phyloP scores from a whole-genome alignment of 1,140 invertebrate genomes.

The Pygmarrhopalites habei region DNA sequence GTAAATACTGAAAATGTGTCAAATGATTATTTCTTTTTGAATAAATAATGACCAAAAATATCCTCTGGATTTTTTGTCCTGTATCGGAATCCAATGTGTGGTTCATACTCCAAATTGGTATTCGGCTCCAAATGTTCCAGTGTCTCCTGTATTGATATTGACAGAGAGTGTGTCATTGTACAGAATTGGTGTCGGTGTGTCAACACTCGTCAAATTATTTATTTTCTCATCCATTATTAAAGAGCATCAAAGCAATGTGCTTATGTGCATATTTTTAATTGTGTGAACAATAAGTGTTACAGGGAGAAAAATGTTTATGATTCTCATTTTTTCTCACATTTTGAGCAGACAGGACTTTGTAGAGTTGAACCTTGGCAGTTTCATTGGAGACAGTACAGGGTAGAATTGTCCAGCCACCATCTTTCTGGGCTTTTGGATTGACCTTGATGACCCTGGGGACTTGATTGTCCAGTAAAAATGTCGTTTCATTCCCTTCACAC shows the following conservation, averaged over 20 bases:
- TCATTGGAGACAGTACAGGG: slow-evolving; percentile 21
- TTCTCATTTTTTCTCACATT: not conserved
- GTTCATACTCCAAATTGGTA: slow-evolving; percentile 4
- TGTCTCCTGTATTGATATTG: slow-evolving; percentile 2
- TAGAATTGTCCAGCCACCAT: slow-evolving; percentile 21
- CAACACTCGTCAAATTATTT: no score
- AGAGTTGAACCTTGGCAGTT: slow-evolving; percentile 18
- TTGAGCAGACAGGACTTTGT: slow-evolving; percentile 4
- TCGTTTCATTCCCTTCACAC: slow-evolving; percentile 4
- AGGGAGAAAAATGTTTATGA: no score
- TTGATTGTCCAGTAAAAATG: slow-evolving; percentile 21
- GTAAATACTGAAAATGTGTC: no score
- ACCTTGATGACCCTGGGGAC: slow-evolving; percentile 4
- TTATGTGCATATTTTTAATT: no score
- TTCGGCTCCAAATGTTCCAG: slow-evolving; percentile 6
- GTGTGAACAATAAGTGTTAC: no score
- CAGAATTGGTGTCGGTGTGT: no score
- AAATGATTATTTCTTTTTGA: no score
- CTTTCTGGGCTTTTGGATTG: not conserved
- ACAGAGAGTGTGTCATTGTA: no score
- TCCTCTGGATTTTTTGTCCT: not conserved
- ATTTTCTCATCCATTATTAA: no score
- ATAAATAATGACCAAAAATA: no score
- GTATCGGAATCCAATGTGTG: slow-evolving; percentile 15
- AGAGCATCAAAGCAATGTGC: no score